These are phyloP conservation scores for Zosterops pallidus DNA, from an alignment of 2,113 vertebrate species.

Conservation along the genomic window DNA sequence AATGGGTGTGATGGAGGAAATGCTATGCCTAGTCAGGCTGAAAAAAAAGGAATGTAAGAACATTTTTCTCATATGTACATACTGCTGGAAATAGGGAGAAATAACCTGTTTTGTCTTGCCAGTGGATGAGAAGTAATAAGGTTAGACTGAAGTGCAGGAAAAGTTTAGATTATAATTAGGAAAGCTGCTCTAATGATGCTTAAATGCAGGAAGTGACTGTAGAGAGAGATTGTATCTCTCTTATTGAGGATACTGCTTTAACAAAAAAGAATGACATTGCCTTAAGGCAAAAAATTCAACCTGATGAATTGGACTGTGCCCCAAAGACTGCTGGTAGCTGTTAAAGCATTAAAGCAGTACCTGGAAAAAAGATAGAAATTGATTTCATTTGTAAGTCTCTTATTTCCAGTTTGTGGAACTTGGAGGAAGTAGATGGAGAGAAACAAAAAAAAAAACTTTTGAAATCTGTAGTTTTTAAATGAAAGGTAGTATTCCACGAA, in stretches of 20 bases:
- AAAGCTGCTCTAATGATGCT: not conserved
- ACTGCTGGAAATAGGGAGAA: rapidly evolving
- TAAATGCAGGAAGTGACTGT: not conserved
- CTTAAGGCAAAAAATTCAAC: not conserved
- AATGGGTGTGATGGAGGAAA: not conserved
- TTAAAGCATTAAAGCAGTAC: not conserved
- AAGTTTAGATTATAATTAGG: not conserved
- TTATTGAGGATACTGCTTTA: not conserved
- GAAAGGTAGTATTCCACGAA: not conserved
- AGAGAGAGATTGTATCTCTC: not conserved
- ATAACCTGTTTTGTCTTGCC: not conserved
- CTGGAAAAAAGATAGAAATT: not conserved
- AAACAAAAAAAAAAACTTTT: not conserved
- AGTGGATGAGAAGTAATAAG: not conserved
- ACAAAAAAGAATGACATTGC: not conserved
- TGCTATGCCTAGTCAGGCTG: not conserved
- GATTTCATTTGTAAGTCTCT: not conserved
- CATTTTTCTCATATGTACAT: not conserved
- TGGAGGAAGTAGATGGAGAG: not conserved
- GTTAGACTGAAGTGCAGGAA: not conserved
- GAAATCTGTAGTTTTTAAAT: not conserved
- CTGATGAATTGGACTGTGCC: not conserved
- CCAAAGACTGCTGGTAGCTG: not conserved
- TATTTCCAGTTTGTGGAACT: not conserved
- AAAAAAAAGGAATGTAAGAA: not conserved